Conservation (phyloP, 2,888 invertebrate species). For the Poecilus cupreus region DNA sequence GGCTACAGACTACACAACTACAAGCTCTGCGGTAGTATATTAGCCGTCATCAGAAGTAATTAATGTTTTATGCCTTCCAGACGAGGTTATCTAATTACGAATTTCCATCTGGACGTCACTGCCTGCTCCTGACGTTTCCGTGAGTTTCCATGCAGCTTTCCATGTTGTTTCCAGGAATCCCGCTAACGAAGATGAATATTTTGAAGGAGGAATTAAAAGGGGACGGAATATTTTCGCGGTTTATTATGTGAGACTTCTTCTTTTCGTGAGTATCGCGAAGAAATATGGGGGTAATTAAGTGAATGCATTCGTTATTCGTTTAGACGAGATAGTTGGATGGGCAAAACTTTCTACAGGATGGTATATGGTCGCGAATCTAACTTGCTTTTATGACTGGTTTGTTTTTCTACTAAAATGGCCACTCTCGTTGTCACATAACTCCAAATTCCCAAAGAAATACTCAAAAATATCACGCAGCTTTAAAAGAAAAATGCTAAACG, state of each 20-base stretch:
- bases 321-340: not conserved
- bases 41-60: conserved; percentile 45
- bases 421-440: not conserved
- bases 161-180: not conserved
- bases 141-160: not conserved
- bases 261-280: not conserved
- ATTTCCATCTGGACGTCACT: conserved; percentile 45
- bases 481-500: too few relatives aligned
- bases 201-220: conserved; percentile 31
- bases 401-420: conserved; percentile 1
- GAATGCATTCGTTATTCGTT: conserved; percentile 22
- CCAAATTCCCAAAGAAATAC: not conserved
- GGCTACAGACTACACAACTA: not conserved
- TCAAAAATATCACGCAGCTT: not conserved
- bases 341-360: not conserved
- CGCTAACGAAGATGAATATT: conserved; percentile 39
- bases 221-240: conserved; percentile 23
- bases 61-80: conserved; percentile 53
- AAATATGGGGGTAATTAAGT: conserved; percentile 40
- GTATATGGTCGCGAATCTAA: not conserved
- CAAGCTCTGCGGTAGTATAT: conserved; percentile 27
- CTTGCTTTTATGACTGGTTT: conserved; percentile 23
- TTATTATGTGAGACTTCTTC: not conserved
- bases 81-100: conserved; percentile 52
- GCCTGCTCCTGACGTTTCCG: not conserved